phyloP scores from a whole-genome alignment of 2,888 invertebrate genomes.

The Thumatha senex region DNA sequence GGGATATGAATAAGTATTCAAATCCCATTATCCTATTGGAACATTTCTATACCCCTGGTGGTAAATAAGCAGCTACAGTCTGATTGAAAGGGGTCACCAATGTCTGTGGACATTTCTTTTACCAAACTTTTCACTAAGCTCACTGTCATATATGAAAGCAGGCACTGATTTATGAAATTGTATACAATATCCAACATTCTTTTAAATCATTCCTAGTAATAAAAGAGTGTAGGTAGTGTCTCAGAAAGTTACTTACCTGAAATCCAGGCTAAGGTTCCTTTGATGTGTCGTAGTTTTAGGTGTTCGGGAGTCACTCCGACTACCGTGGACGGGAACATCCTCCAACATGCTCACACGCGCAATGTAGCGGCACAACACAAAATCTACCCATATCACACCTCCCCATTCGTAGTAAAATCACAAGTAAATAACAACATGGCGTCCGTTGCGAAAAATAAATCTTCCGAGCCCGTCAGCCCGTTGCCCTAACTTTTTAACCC shows the following conservation, averaged over 20 bases:
- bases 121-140: no score
- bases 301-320: constrained; percentile 66
- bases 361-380: constrained; percentile 60
- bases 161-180: neutral
- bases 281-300: constrained; percentile 85
- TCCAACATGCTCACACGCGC: constrained; percentile 80
- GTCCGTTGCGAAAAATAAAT: constrained; percentile 49
- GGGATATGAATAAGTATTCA: no score
- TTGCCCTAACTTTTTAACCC: constrained; percentile 7
- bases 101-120: no score
- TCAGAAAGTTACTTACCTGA: constrained; percentile 85
- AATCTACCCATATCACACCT: constrained; percentile 66
- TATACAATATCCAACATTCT: neutral
- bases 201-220: constrained; percentile 5
- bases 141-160: no score
- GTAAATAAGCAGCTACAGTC: no score
- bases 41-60: no score
- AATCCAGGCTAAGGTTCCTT: constrained; percentile 94
- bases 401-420: constrained; percentile 55
- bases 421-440: constrained; percentile 81
- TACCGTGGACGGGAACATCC: constrained; percentile 80
- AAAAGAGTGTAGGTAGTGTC: constrained; percentile 17
- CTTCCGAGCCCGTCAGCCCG: constrained; percentile 16
- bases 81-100: no score
- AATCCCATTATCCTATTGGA: no score